Conservation (phyloP, 35 echinoderm and acorn worm genomes). For the Ptychodera flava region DNA sequence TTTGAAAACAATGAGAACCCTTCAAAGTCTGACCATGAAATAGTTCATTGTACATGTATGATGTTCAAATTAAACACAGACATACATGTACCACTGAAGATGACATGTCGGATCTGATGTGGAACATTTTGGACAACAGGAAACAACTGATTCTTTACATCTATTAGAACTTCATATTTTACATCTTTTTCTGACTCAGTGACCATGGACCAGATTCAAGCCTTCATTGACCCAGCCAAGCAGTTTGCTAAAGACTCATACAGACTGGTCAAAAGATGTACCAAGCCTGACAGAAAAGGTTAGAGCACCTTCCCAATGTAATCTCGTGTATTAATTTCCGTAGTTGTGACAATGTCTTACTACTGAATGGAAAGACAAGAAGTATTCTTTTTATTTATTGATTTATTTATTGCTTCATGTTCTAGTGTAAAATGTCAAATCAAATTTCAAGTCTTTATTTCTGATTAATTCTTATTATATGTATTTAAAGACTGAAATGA, state of each 20-base stretch:
- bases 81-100: no score
- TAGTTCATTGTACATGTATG: no score
- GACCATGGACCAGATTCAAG: conserved; percentile 94
- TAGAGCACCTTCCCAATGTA: background rate
- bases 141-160: no score
- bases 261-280: conserved; percentile 96
- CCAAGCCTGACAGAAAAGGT: conserved; percentile 99
- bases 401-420: no score
- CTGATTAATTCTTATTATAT: background rate
- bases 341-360: background rate
- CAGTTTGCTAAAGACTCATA: conserved; percentile 93
- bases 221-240: conserved; percentile 87
- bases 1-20: no score
- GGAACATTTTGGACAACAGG: no score
- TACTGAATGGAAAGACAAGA: background rate
- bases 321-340: background rate
- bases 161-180: no score
- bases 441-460: background rate
- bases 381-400: background rate
- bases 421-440: no score
- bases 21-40: no score
- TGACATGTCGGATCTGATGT: no score
- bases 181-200: background rate
- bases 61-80: no score
- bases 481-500: background rate